Evolutionary conservation across 2,113 vertebrate species (phyloP).

Genomic region (Drymodes brunneopygia): DNA sequence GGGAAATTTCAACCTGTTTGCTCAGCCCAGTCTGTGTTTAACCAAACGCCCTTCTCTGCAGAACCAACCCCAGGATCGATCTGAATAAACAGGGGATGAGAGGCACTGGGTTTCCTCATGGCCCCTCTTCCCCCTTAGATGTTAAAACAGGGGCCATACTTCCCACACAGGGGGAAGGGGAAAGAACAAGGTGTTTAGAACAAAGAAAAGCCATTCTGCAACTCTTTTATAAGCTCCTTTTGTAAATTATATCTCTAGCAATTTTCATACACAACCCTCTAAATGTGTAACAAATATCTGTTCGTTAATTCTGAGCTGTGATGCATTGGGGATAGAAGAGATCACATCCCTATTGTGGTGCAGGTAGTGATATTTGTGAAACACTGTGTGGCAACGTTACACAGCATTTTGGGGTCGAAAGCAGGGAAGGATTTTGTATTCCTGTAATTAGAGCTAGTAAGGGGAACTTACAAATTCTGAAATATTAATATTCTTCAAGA

Average conservation of each 20-base stretch:
- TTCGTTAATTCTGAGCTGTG: not conserved
- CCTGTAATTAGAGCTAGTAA: not conserved
- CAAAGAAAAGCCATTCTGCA: not conserved
- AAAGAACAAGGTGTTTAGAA: not conserved
- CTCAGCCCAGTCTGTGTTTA: slow-evolving; percentile 62
- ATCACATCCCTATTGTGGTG: not conserved
- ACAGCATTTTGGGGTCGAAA: not conserved
- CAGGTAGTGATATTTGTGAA: not conserved
- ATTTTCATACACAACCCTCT: not conserved
- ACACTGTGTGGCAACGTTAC: not conserved
- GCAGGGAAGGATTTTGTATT: not conserved
- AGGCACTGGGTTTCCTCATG: not conserved
- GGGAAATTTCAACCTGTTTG: slow-evolving; percentile 45
- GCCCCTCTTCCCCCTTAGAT: not conserved
- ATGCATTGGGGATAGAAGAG: not conserved
- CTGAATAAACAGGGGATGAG: not conserved
- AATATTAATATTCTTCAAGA: not conserved
- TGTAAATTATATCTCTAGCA: not conserved
- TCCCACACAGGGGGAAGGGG: not conserved
- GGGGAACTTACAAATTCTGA: not conserved
- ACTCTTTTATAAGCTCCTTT: not conserved
- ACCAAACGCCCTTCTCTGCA: slow-evolving; percentile 65
- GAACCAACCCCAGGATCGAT: not conserved
- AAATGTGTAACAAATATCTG: not conserved
- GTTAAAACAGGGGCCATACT: not conserved